Percentiles rank a stretch among this genome's conserved stretches.
phyloP scores from a whole-genome alignment of 2,797 vertebrate species.

The Enteromius unitaeniatus region DNA sequence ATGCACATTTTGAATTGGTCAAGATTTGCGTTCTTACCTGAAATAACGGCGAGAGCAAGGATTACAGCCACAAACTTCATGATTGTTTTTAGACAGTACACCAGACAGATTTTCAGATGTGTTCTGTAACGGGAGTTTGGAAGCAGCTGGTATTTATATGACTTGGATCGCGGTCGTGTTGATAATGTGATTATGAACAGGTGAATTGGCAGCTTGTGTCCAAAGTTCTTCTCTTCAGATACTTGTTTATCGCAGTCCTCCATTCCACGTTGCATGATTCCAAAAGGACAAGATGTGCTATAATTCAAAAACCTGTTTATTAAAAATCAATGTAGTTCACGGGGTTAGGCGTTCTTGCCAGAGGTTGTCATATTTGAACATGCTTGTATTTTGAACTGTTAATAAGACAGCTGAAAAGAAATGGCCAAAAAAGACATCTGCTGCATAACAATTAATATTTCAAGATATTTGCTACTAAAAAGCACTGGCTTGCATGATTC shows the following conservation, averaged over 20 bases:
- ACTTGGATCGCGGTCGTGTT: conserved; percentile 37
- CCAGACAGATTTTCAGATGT: conserved; percentile 23
- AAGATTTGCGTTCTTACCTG: conserved; percentile 69
- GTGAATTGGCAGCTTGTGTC: conserved; percentile 65
- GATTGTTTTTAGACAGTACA: conserved; percentile 60
- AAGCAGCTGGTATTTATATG: conserved; percentile 52
- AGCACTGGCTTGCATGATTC: neutral
- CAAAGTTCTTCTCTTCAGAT: conserved; percentile 71
- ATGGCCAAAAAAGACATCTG: neutral
- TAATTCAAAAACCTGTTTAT: neutral
- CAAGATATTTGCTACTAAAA: neutral
- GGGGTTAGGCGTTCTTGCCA: neutral
- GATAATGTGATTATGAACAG: conserved; percentile 59
- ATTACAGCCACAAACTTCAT: conserved; percentile 77
- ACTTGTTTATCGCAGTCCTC: conserved; percentile 73
- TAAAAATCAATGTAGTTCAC: neutral
- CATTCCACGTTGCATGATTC: conserved; percentile 70
- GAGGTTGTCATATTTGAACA: neutral
- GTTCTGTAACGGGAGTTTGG: conserved; percentile 34
- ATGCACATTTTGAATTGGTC: neutral
- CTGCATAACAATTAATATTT: neutral
- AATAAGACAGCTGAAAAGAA: neutral
- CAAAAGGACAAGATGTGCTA: conserved; percentile 51
- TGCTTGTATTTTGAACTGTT: neutral
- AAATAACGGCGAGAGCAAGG: conserved; percentile 71